Conservation (phyloP, 2,888 invertebrate species). For the Ormyrus rosae region DNA sequence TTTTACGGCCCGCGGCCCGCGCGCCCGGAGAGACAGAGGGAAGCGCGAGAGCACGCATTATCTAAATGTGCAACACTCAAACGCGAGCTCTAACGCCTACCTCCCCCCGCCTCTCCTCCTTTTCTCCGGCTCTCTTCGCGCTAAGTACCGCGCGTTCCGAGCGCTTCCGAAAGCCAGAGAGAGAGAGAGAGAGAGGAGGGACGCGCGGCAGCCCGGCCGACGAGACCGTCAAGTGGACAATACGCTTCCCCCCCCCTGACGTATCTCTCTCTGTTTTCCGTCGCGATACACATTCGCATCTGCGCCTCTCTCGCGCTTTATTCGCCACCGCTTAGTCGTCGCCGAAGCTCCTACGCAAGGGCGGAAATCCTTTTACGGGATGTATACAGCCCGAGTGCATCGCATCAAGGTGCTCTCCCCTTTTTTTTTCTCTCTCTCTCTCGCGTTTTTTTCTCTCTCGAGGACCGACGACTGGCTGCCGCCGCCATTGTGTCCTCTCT, state of each 20-base stretch:
- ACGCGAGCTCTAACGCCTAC: background rate
- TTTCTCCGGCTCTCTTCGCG: background rate
- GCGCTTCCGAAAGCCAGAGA: background rate
- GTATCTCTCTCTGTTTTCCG: background rate
- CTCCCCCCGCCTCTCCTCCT: background rate
- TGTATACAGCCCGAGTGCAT: slow-evolving; percentile 12
- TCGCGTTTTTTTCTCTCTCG: too few relatives aligned
- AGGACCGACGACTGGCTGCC: too few relatives aligned
- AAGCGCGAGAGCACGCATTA: slow-evolving; percentile 57
- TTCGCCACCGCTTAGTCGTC: background rate
- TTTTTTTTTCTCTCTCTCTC: too few relatives aligned
- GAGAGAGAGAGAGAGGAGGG: slow-evolving; percentile 51
- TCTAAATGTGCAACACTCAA: slow-evolving; percentile 58
- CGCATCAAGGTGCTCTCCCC: background rate
- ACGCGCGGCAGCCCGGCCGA: background rate
- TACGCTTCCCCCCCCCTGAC: background rate
- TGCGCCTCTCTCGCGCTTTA: slow-evolving; percentile 21
- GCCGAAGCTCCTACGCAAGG: background rate
- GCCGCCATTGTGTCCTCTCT: too few relatives aligned
- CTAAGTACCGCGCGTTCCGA: background rate
- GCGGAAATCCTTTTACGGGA: slow-evolving; percentile 47
- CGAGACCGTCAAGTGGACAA: slow-evolving; percentile 60
- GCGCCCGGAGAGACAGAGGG: background rate
- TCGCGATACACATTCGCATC: slow-evolving; percentile 20
- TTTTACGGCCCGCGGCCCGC: slow-evolving; percentile 63